Evolutionary conservation across 2,113 vertebrate genomes (phyloP).

Genomic region (Leucosticte australis): DNA sequence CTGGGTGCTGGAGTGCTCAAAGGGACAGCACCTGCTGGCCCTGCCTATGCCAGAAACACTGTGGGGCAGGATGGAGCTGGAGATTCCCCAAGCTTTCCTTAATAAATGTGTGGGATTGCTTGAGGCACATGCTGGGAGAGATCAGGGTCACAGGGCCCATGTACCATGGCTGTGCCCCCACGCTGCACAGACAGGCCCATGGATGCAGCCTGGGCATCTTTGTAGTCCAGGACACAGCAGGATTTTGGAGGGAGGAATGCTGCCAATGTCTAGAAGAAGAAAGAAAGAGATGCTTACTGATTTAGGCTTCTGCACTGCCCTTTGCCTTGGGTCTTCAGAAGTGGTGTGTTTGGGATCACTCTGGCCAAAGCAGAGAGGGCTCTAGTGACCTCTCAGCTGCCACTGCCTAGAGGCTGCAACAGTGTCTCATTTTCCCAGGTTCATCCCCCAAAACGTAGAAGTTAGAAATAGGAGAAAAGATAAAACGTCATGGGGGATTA

Average conservation of each 20-base stretch:
- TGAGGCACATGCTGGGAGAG: background rate
- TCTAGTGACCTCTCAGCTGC: background rate
- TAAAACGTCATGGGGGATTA: background rate
- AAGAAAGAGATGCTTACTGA: background rate
- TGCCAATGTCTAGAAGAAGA: background rate
- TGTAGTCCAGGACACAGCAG: fast-evolving
- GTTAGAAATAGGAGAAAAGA: background rate
- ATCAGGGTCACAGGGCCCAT: fast-evolving
- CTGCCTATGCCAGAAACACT: background rate
- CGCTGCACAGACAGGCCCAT: fast-evolving
- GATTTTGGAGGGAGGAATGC: background rate
- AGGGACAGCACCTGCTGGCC: background rate
- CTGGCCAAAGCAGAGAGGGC: background rate
- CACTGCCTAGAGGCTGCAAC: background rate
- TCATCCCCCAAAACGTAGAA: background rate
- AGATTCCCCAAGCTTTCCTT: background rate
- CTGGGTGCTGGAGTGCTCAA: background rate
- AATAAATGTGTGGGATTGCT: background rate
- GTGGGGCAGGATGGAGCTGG: background rate
- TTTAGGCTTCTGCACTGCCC: background rate
- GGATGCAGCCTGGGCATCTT: fast-evolving
- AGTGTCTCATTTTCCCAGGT: background rate
- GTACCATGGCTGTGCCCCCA: background rate
- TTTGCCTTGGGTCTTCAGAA: background rate
- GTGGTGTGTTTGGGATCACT: background rate